Conservation (phyloP, 1,140 invertebrate genomes). For the Hyphantria cunea region DNA sequence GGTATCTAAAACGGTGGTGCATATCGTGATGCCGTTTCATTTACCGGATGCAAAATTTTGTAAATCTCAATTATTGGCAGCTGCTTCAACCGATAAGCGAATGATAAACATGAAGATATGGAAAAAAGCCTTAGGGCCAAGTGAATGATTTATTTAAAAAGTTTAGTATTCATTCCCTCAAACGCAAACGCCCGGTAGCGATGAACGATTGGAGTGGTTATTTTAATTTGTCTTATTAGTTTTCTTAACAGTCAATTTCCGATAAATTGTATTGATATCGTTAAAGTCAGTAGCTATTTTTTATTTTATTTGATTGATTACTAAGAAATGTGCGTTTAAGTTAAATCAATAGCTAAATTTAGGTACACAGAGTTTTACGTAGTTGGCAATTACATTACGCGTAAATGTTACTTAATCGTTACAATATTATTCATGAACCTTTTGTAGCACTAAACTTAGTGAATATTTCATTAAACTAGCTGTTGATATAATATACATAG, state of each 20-base stretch:
- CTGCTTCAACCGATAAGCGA: conserved; percentile 41
- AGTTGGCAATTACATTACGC: too few relatives aligned
- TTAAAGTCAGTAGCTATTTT: conserved; percentile 5
- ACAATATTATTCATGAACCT: too few relatives aligned
- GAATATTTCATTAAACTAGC: too few relatives aligned
- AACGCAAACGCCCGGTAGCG: conserved; percentile 17
- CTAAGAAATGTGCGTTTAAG: too few relatives aligned
- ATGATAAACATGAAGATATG: conserved; percentile 41
- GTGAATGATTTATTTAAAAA: conserved; percentile 21
- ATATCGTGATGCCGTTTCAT: conserved; percentile 43
- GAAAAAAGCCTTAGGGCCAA: conserved; percentile 12
- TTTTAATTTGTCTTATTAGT: conserved; percentile 22
- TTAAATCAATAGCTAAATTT: too few relatives aligned
- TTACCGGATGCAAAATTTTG: conserved; percentile 46
- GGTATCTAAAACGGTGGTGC: neutral
- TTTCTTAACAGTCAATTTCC: conserved; percentile 11
- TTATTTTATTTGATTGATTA: too few relatives aligned
- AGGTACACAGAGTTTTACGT: too few relatives aligned
- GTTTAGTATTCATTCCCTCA: conserved; percentile 5
- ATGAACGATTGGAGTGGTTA: conserved; percentile 15
- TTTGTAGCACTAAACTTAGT: too few relatives aligned
- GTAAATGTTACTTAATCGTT: too few relatives aligned
- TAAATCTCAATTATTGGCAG: conserved; percentile 52
- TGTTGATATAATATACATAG: too few relatives aligned
- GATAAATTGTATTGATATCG: conserved; percentile 12